Conservation (phyloP, 2,888 invertebrate genomes). For the Ectropis crepuscularia region DNA sequence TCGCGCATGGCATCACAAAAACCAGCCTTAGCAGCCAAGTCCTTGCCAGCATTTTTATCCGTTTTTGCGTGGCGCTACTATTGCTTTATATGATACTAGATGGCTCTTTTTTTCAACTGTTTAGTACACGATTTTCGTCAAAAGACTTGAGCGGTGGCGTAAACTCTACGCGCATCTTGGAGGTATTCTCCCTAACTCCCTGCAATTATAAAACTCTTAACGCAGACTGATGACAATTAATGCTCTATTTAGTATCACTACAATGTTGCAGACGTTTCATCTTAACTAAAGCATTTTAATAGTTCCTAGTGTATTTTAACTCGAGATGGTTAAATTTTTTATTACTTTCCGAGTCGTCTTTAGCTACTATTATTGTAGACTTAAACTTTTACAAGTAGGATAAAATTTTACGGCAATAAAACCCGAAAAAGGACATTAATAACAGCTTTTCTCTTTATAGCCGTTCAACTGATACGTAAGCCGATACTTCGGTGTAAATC, state of each 20-base stretch:
- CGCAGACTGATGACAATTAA: slow-evolving; percentile 22
- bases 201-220: slow-evolving; percentile 56
- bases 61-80: too few species aligned
- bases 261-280: slow-evolving; percentile 24
- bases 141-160: slow-evolving; percentile 49
- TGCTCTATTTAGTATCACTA: slow-evolving; percentile 17
- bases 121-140: too few species aligned
- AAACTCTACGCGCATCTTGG: slow-evolving; percentile 61
- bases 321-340: slow-evolving; percentile 11
- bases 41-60: too few species aligned
- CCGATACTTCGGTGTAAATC: slow-evolving; percentile 40
- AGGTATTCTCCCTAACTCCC: slow-evolving; percentile 66
- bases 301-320: neutral
- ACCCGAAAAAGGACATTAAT: slow-evolving; percentile 36
- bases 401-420: slow-evolving; percentile 30
- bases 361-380: neutral
- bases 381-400: slow-evolving; percentile 9
- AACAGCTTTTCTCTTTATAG: slow-evolving; percentile 32
- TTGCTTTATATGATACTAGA: too few species aligned
- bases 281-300: slow-evolving; percentile 15
- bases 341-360: slow-evolving; percentile 6
- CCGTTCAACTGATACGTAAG: slow-evolving; percentile 29
- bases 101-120: too few species aligned
- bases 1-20: too few species aligned
- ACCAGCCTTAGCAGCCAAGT: too few species aligned